Conservation (phyloP, 2,113 vertebrate genomes). For the Grus americana region DNA sequence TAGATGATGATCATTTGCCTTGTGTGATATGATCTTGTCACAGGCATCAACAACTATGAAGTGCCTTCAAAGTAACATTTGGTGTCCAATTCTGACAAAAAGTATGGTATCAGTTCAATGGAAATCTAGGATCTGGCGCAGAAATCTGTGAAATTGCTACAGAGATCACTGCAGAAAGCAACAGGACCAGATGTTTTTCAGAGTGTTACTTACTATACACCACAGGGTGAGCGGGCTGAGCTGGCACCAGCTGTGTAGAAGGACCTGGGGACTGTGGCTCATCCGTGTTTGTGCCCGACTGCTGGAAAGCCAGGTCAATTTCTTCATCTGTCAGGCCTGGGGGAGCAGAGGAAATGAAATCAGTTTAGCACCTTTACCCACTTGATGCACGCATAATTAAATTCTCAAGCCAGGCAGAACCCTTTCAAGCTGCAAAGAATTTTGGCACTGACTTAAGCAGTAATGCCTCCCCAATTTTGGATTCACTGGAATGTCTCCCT, state of each 20-base stretch:
- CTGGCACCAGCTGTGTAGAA: slow-evolving; percentile 62
- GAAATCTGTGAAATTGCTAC: neutral
- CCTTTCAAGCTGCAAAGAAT: slow-evolving; percentile 39
- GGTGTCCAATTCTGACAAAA: neutral
- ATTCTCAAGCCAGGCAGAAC: slow-evolving; percentile 31
- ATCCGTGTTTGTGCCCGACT: slow-evolving; percentile 83
- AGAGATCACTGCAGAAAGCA: neutral
- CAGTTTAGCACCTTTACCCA: slow-evolving; percentile 60
- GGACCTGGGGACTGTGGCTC: slow-evolving; percentile 76
- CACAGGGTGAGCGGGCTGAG: slow-evolving; percentile 75
- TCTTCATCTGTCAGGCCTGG: slow-evolving; percentile 94
- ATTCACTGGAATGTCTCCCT: slow-evolving; percentile 66
- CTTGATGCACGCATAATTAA: slow-evolving; percentile 24
- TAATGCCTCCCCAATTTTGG: slow-evolving; percentile 59
- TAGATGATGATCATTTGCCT: neutral
- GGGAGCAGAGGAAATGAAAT: slow-evolving; percentile 64
- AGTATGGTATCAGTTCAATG: neutral
- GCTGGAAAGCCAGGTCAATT: slow-evolving; percentile 93
- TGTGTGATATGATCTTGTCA: neutral
- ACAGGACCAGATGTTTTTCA: neutral
- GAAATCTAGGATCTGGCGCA: neutral
- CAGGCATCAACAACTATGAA: neutral
- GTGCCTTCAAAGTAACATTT: neutral
- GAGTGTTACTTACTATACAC: slow-evolving; percentile 81
- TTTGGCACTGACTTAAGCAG: slow-evolving; percentile 51